These are phyloP conservation scores for Cryptotermes secundus DNA, from an alignment of 1,140 invertebrate species.

Conservation along the genomic window DNA sequence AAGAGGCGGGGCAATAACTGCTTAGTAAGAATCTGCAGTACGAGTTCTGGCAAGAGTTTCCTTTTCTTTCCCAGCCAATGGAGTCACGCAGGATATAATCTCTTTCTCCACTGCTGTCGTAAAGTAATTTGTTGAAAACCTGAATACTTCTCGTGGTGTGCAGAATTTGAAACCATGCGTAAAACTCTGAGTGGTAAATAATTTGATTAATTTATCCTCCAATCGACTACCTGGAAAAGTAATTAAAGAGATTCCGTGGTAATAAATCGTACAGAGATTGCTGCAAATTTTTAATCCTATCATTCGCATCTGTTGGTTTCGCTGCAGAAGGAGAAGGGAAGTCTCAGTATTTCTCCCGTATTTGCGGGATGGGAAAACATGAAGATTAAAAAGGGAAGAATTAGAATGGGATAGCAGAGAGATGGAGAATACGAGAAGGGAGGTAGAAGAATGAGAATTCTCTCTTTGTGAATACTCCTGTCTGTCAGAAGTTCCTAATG, in stretches of 20 bases:
- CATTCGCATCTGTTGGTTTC: conserved; percentile 15
- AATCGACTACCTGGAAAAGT: conserved; percentile 9
- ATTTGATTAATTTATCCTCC: conserved; percentile 11
- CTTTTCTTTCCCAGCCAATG: no score
- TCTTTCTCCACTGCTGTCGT: background rate
- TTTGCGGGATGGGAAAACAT: background rate
- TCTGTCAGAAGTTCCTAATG: no score
- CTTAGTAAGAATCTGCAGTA: no score
- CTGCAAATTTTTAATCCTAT: conserved; percentile 5
- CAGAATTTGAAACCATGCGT: background rate
- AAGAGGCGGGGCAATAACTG: no score
- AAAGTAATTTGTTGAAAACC: background rate
- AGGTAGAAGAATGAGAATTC: background rate
- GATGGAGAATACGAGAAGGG: background rate
- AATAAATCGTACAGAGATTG: background rate
- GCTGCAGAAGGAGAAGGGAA: background rate
- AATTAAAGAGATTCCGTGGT: background rate
- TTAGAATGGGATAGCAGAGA: background rate
- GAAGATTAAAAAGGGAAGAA: background rate
- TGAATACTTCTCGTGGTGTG: background rate
- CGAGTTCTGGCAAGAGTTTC: no score
- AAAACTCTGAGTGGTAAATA: conserved; percentile 18
- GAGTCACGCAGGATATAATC: no score
- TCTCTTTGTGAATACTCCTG: no score
- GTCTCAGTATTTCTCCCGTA: background rate